phyloP scores from a whole-genome alignment of 2,113 vertebrate genomes.

The Pseudopodoces humilis region DNA sequence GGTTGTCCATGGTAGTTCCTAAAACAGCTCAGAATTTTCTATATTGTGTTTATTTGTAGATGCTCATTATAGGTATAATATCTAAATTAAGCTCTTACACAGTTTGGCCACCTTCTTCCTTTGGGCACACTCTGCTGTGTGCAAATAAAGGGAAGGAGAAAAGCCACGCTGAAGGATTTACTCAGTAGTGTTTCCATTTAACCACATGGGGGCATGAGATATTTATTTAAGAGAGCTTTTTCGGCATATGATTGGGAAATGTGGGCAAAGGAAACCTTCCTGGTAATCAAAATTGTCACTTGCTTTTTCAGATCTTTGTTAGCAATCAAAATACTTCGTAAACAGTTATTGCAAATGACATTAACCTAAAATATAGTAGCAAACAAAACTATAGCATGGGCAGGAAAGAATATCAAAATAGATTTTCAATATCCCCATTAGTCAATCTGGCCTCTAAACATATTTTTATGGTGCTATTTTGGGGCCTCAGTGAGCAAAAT shows the following conservation, averaged over 20 bases:
- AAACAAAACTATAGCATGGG: not conserved
- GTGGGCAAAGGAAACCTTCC: not conserved
- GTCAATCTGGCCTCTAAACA: not conserved
- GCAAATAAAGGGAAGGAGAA: not conserved
- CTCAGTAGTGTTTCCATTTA: constrained; percentile 3
- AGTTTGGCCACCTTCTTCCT: not conserved
- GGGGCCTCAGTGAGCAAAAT: not conserved
- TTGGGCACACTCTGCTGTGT: not conserved
- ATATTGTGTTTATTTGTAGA: not conserved
- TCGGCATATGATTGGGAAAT: not conserved
- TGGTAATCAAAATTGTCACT: not conserved
- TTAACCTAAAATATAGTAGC: not conserved
- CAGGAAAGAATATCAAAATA: not conserved
- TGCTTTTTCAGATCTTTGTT: not conserved
- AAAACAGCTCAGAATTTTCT: not conserved
- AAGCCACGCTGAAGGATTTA: not conserved
- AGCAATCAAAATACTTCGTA: not conserved
- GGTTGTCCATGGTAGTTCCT: not conserved
- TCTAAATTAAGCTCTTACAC: not conserved
- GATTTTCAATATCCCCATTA: not conserved
- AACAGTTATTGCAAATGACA: not conserved
- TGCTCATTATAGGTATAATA: not conserved
- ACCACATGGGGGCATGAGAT: constrained; percentile 74
- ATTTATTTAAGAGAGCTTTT: constrained; percentile 46
- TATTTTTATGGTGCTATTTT: not conserved